These are phyloP conservation scores for Lithophane socia DNA, from an alignment of 2,888 invertebrate genomes.

Conservation along the genomic window DNA sequence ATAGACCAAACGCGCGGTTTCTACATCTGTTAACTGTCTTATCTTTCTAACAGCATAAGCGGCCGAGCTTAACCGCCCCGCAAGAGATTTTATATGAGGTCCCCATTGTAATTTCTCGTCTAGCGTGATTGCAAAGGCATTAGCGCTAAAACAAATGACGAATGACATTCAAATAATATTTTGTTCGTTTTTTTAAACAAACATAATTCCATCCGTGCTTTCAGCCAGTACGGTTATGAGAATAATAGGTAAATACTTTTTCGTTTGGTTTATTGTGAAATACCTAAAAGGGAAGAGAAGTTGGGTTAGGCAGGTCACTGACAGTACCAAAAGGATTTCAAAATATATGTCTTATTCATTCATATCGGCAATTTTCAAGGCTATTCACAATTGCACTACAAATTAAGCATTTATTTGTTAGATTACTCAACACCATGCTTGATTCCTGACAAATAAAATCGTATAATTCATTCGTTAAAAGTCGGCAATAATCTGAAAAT, in stretches of 20 bases:
- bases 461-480: not conserved
- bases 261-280: no score
- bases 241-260: no score
- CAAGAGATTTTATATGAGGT: no score
- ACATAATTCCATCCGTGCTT: conserved; percentile 3
- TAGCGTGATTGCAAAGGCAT: no score
- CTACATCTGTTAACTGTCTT: no score
- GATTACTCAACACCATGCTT: not conserved
- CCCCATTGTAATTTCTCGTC: no score
- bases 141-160: conserved; percentile 39
- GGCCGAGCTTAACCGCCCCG: no score
- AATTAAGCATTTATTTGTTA: not conserved
- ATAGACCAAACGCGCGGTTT: no score
- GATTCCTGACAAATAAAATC: not conserved
- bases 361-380: not conserved
- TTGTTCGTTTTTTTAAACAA: conserved; percentile 29
- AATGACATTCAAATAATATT: not conserved
- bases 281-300: no score
- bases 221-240: conserved; percentile 18
- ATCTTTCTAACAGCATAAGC: no score
- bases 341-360: not conserved
- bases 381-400: not conserved
- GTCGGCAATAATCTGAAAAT: not conserved
- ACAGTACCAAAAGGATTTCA: not conserved
- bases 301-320: no score